Conservation (phyloP, 2,888 invertebrate species). For the Troilus luridus region DNA sequence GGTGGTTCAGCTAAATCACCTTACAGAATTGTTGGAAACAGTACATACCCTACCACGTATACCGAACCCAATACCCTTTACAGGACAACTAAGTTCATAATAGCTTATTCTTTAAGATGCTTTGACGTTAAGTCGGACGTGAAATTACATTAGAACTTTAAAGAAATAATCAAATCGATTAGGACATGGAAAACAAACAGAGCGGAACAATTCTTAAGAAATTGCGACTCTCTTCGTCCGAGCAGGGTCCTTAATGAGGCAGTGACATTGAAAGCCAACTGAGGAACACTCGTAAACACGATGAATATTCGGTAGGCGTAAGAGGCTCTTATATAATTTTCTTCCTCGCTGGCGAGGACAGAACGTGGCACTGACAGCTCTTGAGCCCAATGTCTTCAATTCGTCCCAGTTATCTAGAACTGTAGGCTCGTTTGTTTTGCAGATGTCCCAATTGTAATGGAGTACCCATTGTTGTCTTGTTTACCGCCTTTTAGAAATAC, state of each 20-base stretch:
- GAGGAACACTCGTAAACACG: neutral
- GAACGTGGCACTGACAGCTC: neutral
- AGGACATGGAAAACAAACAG: neutral
- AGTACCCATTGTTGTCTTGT: neutral
- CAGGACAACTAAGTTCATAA: too few relatives aligned
- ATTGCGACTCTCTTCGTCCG: neutral
- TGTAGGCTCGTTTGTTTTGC: neutral
- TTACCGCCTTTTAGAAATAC: neutral
- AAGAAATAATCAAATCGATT: too few relatives aligned
- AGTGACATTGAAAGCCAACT: constrained; percentile 20
- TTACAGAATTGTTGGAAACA: too few relatives aligned
- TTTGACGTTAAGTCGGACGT: too few relatives aligned
- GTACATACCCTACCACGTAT: too few relatives aligned
- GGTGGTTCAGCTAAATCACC: too few relatives aligned
- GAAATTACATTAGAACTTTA: too few relatives aligned
- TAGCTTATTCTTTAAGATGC: too few relatives aligned
- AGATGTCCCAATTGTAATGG: constrained; percentile 4
- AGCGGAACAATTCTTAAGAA: too few relatives aligned
- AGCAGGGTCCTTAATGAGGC: neutral
- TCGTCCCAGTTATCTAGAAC: neutral
- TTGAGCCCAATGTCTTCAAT: neutral
- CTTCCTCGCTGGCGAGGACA: constrained; percentile 8
- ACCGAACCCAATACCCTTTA: too few relatives aligned
- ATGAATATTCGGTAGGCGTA: constrained; percentile 39
- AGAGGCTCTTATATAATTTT: neutral